Base-by-base conservation (phyloP, 2,797 vertebrate genomes). In the Zenarchopterus dispar region DNA sequence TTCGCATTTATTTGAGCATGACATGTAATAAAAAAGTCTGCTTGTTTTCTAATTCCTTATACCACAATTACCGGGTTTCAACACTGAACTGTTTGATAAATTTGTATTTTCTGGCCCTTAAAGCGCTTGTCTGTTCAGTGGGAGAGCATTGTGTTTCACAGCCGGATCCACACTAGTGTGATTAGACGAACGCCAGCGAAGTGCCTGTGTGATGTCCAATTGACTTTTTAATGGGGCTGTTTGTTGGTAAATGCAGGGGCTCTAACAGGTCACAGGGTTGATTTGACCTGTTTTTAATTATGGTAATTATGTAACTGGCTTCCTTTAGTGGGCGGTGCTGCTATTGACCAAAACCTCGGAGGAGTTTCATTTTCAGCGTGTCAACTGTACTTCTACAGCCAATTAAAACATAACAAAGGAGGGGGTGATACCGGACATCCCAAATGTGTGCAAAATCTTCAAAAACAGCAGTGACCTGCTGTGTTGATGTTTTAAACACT, bases 161-260 rank as follows among this genome's bases (percentile, higher is more conserved):
- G 53, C 31, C 24, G 48, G 24, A 61, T 50, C 47, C 47, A 45
- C 0, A n/a, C n/a, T 46, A 41, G 3, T 45, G 6, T 51, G 28
- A 15, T 42, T 36, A 47, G 36, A 28, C 21, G 8, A 53, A 36
- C 10, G 31, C 46, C 58, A 71, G 70, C 69, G 17, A 65, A 19
- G 58, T 17, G 39, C 22, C 50, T 36, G 23, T 44, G 16, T 51
- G 19, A 58, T 24, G 36, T 62, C 21, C 21, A 24, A 84, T 85
- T 57, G 81, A 89, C 55, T n/a, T 67, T 74, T 85, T 88, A 87
- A 87, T 87, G 69, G 68, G 58, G 59, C 51, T 75, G 73, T 78
- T 84, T 80, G 70, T 78, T 71, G 21, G 62, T 62, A 47, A 82
- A 73, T 51, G 73, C 48, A 46, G 49, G 42, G 58, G 16, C 59